These are phyloP conservation scores for Bombus waltoni DNA, from an alignment of 1,140 invertebrate species.

Conservation along the genomic window DNA sequence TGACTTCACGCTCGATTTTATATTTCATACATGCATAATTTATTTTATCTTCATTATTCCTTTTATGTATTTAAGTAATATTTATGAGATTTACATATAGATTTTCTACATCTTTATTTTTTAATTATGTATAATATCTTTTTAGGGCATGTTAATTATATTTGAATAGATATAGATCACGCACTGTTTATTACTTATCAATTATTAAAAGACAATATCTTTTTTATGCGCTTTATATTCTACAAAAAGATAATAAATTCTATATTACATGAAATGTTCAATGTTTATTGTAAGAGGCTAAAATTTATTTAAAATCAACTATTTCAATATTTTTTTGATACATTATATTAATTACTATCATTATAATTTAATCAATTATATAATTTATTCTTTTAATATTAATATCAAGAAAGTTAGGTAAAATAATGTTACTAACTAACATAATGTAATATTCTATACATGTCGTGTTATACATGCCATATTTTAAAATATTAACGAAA, in stretches of 20 bases:
- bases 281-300: neutral
- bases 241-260: neutral
- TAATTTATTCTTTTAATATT: neutral
- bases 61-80: neutral
- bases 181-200: neutral
- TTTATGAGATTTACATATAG: neutral
- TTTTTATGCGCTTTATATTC: neutral
- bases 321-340: neutral
- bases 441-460: neutral
- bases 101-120: neutral
- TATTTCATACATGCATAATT: neutral
- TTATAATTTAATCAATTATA: neutral
- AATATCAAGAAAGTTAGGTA: neutral
- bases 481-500: slow-evolving; percentile 10
- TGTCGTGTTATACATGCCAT: neutral
- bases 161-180: neutral
- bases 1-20: neutral
- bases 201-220: neutral
- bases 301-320: neutral
- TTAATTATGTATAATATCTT: neutral
- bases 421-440: neutral
- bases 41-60: neutral
- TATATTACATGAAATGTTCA: neutral
- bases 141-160: neutral
- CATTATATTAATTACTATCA: neutral